Conservation (phyloP, 2,113 vertebrate genomes). For the Patagioenas fasciata region DNA sequence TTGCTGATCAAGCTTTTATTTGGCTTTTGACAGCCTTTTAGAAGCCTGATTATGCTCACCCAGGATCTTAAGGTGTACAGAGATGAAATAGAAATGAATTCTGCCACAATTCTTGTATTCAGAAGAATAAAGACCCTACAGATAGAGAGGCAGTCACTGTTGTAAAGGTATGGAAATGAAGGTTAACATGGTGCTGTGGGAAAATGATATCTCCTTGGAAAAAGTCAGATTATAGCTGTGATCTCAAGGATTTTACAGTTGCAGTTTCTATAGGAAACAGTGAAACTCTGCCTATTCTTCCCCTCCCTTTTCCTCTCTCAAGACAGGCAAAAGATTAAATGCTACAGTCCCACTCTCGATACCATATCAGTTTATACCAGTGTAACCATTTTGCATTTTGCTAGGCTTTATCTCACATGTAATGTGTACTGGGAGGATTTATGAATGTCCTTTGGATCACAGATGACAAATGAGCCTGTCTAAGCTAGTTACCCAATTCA, state of each 20-base stretch:
- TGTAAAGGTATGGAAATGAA: not conserved
- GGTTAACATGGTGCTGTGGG: rapidly evolving
- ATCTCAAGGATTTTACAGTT: not conserved
- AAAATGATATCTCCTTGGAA: not conserved
- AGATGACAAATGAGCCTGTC: not conserved
- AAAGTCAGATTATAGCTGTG: not conserved
- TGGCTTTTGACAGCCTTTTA: not conserved
- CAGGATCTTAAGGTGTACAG: not conserved
- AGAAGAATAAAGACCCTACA: not conserved
- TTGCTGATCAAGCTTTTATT: not conserved
- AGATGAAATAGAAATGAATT: not conserved
- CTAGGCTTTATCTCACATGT: not conserved
- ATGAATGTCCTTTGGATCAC: not conserved
- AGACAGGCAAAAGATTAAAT: not conserved
- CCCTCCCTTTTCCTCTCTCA: not conserved
- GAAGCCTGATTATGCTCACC: not conserved
- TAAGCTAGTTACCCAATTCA: not conserved
- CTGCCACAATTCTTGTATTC: not conserved
- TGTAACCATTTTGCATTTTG: not conserved
- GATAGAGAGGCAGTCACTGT: not conserved
- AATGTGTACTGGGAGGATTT: not conserved
- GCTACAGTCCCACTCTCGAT: not conserved
- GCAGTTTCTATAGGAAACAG: not conserved
- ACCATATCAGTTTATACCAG: not conserved
- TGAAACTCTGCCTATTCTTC: not conserved